A percentile compares a stretch with the other conserved stretches of the same genome.
Conservation (phyloP, 1,140 invertebrate genomes). For the Hyles euphorbiae region DNA sequence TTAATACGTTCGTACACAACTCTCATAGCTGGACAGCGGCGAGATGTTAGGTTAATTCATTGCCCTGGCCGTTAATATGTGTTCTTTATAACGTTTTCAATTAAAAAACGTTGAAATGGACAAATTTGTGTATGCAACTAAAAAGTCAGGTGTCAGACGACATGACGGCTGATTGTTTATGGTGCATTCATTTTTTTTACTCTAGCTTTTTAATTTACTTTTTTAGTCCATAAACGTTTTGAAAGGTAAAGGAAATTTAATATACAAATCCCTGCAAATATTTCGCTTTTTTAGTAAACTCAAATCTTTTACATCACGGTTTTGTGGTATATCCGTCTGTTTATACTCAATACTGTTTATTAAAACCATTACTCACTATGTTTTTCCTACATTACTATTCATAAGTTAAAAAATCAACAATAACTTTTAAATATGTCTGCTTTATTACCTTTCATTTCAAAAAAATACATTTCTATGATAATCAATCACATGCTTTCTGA, state of each 20-base stretch:
- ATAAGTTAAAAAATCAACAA: no score
- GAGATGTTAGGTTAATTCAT: conserved; percentile 18
- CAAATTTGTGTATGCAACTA: conserved; percentile 61
- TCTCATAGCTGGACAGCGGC: conserved; percentile 33
- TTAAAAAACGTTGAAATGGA: conserved; percentile 54
- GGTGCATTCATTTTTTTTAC: conserved; percentile 30
- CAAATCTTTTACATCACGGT: no score
- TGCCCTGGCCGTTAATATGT: conserved; percentile 5
- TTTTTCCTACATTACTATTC: no score
- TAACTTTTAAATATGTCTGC: no score
- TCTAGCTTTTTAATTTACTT: background rate
- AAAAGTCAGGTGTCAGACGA: conserved; percentile 67
- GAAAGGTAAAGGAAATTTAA: background rate
- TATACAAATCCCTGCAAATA: background rate
- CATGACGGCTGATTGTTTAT: conserved; percentile 61
- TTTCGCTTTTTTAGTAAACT: no score
- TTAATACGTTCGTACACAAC: conserved; percentile 23
- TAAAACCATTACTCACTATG: no score
- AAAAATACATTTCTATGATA: no score
- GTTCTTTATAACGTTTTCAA: conserved; percentile 31
- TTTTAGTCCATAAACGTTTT: background rate
- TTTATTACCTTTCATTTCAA: no score
- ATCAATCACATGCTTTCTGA: no score
- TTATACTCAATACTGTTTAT: no score
- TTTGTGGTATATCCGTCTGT: no score